A percentile compares a stretch with the other conserved stretches of the same genome.
phyloP scores from a whole-genome alignment of 2,888 invertebrate species.

The Ceratothoa steindachneri region DNA sequence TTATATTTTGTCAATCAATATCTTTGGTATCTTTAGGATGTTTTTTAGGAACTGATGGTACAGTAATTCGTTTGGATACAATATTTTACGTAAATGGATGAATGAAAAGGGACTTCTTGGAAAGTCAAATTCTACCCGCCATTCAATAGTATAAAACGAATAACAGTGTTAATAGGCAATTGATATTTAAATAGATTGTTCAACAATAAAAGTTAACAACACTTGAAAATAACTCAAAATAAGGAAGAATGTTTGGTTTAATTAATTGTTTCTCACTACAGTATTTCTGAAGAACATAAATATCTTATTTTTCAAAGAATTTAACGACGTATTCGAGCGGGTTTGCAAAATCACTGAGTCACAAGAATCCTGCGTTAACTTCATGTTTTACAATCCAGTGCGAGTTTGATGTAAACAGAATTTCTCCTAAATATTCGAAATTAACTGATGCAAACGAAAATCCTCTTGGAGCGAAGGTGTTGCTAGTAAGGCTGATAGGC shows the following conservation, averaged over 20 bases:
- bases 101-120: background rate
- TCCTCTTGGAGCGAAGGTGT: background rate
- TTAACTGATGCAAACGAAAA: background rate
- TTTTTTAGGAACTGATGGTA: too few relatives aligned
- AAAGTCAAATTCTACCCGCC: background rate
- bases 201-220: background rate
- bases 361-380: background rate
- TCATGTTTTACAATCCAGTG: background rate
- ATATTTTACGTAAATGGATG: background rate
- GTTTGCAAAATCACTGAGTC: background rate
- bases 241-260: background rate
- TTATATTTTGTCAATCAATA: too few relatives aligned
- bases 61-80: background rate
- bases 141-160: too few relatives aligned
- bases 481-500: background rate
- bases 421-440: background rate
- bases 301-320: background rate
- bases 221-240: background rate
- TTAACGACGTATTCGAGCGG: background rate
- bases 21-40: too few relatives aligned
- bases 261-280: background rate
- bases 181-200: background rate
- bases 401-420: background rate
- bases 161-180: too few relatives aligned
- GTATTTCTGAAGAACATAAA: background rate